These are phyloP conservation scores for Brachionus koreanus DNA, from an alignment of 1,140 invertebrate genomes.

Conservation along the genomic window DNA sequence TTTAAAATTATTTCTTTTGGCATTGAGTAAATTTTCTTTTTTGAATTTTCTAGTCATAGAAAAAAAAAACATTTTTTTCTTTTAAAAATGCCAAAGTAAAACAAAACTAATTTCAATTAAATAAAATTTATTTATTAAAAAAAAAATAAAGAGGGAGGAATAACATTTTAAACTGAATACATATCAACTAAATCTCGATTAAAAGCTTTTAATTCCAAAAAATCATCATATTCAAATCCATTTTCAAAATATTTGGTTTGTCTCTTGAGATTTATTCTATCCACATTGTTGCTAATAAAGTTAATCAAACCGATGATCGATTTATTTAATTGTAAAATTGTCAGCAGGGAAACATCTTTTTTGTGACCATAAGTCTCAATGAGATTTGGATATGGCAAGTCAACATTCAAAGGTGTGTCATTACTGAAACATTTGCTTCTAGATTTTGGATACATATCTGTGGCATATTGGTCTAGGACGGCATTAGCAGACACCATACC, in stretches of 20 bases:
- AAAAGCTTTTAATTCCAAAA: slow-evolving; percentile 33
- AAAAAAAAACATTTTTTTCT: too few species aligned
- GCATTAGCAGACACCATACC: not conserved
- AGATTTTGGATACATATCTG: slow-evolving; percentile 37
- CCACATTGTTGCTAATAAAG: not conserved
- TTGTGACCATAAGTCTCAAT: not conserved
- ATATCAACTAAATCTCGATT: slow-evolving; percentile 13
- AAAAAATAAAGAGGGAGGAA: not conserved
- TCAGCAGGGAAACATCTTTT: slow-evolving; percentile 13
- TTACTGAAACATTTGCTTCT: slow-evolving; percentile 27
- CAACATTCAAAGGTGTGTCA: not conserved
- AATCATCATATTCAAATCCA: slow-evolving; percentile 15
- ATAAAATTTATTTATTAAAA: not conserved
- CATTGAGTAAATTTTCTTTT: too few species aligned
- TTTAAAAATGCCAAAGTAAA: too few species aligned
- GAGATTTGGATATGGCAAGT: not conserved
- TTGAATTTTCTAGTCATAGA: too few species aligned
- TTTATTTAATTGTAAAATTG: slow-evolving; percentile 34
- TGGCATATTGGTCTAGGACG: not conserved
- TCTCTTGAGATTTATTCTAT: not conserved
- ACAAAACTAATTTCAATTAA: not conserved
- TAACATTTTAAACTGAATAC: slow-evolving; percentile 1
- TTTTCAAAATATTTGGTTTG: slow-evolving; percentile 36
- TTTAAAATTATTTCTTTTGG: too few species aligned
- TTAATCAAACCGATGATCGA: not conserved